These are phyloP conservation scores for Peromyscus eremicus DNA, from an alignment of 2,797 vertebrate species.

Conservation along the genomic window DNA sequence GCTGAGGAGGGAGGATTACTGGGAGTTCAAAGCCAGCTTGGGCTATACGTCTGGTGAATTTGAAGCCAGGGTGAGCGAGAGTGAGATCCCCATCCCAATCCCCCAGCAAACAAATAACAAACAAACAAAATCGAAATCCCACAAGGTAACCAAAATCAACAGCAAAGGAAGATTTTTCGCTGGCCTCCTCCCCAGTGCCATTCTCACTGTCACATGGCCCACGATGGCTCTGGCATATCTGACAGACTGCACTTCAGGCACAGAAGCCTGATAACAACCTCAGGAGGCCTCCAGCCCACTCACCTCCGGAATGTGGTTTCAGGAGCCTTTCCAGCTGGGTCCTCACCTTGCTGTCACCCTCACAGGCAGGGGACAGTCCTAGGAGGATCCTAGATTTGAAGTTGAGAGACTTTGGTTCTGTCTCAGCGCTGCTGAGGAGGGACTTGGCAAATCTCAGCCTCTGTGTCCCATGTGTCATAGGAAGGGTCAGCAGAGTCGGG, in stretches of 20 bases:
- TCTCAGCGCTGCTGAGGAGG: background rate
- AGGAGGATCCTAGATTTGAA: background rate
- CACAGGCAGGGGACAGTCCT: background rate
- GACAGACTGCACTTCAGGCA: accelerated
- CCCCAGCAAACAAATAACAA: background rate
- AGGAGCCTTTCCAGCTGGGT: background rate
- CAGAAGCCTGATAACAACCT: background rate
- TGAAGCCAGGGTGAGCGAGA: background rate
- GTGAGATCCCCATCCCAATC: background rate
- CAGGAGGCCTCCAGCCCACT: accelerated
- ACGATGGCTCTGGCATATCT: accelerated
- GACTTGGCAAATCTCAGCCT: background rate
- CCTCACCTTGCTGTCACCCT: too few relatives aligned
- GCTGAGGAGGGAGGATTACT: background rate
- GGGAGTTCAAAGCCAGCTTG: background rate
- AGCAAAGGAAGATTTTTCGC: background rate
- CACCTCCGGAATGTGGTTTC: accelerated
- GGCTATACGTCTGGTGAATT: background rate
- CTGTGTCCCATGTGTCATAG: background rate
- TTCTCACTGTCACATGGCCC: background rate
- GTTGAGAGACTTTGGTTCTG: background rate
- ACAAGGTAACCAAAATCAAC: background rate
- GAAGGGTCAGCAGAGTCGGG: background rate
- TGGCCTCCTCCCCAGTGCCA: background rate
- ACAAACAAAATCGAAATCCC: background rate